Evolutionary conservation across 2,113 vertebrate genomes (phyloP).

Genomic region (Grammatotria lemairii): DNA sequence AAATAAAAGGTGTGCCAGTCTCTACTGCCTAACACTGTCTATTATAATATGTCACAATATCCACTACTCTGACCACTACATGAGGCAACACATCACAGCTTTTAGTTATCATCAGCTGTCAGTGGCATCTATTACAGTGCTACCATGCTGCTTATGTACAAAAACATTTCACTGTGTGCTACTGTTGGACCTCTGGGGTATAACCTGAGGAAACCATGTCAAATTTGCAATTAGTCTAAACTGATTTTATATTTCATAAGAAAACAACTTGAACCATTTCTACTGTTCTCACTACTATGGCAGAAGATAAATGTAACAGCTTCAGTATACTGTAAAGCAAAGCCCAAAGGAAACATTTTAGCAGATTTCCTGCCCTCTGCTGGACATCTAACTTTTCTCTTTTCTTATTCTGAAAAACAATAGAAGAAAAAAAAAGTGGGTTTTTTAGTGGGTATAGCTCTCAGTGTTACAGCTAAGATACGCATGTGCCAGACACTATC

Average conservation of each 20-base stretch:
- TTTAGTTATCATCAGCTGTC: not conserved
- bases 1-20: not conserved
- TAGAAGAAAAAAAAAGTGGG: accelerated
- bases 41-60: not conserved
- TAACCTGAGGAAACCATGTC: not conserved
- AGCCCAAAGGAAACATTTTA: not conserved
- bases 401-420: not conserved
- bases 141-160: not conserved
- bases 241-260: not conserved
- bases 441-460: not conserved
- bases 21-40: not conserved
- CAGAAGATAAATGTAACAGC: not conserved
- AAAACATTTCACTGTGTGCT: not conserved
- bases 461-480: not conserved
- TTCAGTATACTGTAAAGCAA: not conserved
- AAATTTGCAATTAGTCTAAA: not conserved
- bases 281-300: not conserved
- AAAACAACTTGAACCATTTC: not conserved
- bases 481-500: not conserved
- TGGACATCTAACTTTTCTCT: not conserved
- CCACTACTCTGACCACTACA: not conserved
- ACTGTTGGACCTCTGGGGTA: not conserved
- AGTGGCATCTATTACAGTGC: not conserved
- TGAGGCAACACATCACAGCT: not conserved
- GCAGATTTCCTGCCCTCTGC: not conserved